Evolutionary conservation across 23 tunicate genomes (phyloP), one percentile per base, ranked within the genome.

Genomic region (Halocynthia aurantium): DNA sequence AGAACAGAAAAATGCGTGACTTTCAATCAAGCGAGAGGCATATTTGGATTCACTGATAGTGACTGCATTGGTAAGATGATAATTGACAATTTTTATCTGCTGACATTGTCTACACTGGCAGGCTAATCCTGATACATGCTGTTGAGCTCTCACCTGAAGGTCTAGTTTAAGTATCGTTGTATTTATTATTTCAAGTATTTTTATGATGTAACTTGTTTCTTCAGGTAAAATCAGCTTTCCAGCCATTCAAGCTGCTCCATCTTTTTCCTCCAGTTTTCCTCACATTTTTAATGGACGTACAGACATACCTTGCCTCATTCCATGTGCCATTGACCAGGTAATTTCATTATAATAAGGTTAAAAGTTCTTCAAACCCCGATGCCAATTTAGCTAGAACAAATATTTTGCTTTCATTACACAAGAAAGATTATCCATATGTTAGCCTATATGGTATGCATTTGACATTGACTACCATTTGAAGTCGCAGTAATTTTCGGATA

Each of bases 311-410:
- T 96, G 99, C 76, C 55, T 96, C 10, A 96, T 96, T 57, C 99
- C 99, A 22, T 96, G 99, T 76, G 99, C 99, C 10, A 96, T 96
- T 19, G 99, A 96, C 61, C 99, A 95, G 84, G 97, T 91, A 17
- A 70, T 20, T 13, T 6, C 57, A 11, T 10, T 44, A 5, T 72
- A 10, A 5, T 10, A 19, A 67, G n/a, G 64, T 4, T 58, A 1
- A 15, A 13, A 2, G 64, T 58, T 58, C 17, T 58, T 58, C 2
- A 2, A 15, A 58, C 64, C 64, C n/a, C 64, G 2, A 31, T 31
- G 44, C 44, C 1, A 31, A 31, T 31, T 31, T 31, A 4, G 44
- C 44, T 31, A 31, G 44, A 31, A 31, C 44, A 31, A 31, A 31
- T 31, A 31, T 31, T 0, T 31, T 31, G 4, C 44, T 31, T 31